These are phyloP conservation scores for Sternotherus odoratus DNA, from an alignment of 2,797 vertebrate genomes.

Conservation along the genomic window DNA sequence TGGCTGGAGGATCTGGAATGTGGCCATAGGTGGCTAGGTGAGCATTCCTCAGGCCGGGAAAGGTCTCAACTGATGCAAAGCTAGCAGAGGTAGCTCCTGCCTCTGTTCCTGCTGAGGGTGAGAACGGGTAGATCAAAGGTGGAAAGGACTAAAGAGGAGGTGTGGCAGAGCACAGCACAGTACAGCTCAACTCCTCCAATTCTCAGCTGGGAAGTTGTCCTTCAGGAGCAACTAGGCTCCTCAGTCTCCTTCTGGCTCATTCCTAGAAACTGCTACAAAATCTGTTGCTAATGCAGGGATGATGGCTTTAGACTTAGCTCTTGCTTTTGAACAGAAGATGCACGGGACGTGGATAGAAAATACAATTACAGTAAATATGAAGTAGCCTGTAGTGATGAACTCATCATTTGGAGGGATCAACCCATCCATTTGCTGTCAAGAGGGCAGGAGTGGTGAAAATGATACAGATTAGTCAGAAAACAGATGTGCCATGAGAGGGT, in stretches of 20 bases:
- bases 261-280: neutral
- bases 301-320: neutral
- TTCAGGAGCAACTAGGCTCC: neutral
- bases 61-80: neutral
- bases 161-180: neutral
- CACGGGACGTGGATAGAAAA: neutral
- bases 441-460: neutral
- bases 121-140: neutral
- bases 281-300: neutral
- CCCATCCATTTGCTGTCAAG: neutral
- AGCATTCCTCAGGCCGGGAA: neutral
- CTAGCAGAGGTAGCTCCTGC: neutral
- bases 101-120: accelerated
- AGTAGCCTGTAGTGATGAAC: neutral
- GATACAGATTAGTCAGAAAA: neutral
- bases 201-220: neutral
- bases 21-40: neutral
- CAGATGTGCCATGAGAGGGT: neutral
- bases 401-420: accelerated
- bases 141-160: neutral
- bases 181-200: neutral
- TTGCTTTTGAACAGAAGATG: too few relatives aligned
- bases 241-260: neutral
- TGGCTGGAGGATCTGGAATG: neutral
- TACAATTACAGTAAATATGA: neutral